Evolutionary conservation across 2,113 vertebrate genomes (phyloP), one percentile per base, ranked within the genome.

Genomic region (Cochlearius cochlearius): DNA sequence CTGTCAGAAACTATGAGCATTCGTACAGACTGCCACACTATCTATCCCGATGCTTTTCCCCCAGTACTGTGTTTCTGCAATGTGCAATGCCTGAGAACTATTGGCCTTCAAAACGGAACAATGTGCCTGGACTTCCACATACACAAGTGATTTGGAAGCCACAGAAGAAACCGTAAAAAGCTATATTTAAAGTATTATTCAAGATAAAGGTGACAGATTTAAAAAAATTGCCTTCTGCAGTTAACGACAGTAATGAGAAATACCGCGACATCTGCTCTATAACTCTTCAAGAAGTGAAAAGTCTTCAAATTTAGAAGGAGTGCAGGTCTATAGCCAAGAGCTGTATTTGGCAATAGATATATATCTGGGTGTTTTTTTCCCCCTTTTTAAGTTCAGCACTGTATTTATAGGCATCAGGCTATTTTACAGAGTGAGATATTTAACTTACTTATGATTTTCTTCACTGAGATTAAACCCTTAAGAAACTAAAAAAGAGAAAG

Each of bases 1-100:
- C 87, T 96, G 93, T 97, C 97, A 96, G 92, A 96, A 97, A 90
- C 85, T 49, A 83, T 49, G 62, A 97, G 32, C 39, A 53, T 83
- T 92, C 63, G 32, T 83, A 79, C 3, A 78, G 92, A 83, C 63
- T 90, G n/a, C 53, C 91, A 88, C n/a, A 20, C 71, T 94, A 88
- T 82, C 92, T 86, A 53, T 66, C 68, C n/a, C 62, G 59, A 60
- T 21, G 36, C 39, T 92, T 94, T 86, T 53, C 47, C 29, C 26
- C 45, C 15, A 63, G 43, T 29, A 60, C 32, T 27, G 21, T 69
- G 41, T 86, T 72, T n/a, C 43, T 69, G 59, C 45, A 88, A 58
- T 7, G 36, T 63, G n/a, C 20, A 45, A 15, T 80, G 71, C 56
- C 78, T 84, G 76, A 68, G 53, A 95, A 69, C 17, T 56, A 56